Conservation (phyloP, 2,888 invertebrate genomes). For the Eristalinus sepulchralis region DNA sequence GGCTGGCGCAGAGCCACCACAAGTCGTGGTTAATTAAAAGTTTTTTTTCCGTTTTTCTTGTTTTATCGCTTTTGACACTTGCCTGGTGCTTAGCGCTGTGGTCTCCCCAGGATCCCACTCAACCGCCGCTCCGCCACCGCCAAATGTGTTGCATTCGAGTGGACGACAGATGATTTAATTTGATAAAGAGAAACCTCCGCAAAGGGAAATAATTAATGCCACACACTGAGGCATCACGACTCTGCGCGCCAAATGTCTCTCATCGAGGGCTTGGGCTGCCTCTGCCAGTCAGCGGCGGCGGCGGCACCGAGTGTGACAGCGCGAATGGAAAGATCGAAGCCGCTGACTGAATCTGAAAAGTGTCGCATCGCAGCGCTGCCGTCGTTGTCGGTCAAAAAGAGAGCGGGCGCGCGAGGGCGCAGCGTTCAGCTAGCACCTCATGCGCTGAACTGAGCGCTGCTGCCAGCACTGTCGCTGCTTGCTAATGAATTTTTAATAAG, state of each 20-base stretch:
- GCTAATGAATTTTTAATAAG: slow-evolving; percentile 72
- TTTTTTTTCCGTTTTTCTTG: slow-evolving; percentile 57
- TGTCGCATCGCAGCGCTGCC: slow-evolving; percentile 47
- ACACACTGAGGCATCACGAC: slow-evolving; percentile 69
- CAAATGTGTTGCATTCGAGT: not conserved
- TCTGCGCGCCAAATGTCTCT: not conserved
- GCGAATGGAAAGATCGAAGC: not conserved
- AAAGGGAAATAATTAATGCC: slow-evolving; percentile 66
- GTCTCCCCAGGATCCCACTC: slow-evolving; percentile 12
- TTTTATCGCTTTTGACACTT: slow-evolving; percentile 64
- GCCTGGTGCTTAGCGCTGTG: slow-evolving; percentile 34
- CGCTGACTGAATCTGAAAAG: slow-evolving; percentile 34
- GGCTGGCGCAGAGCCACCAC: slow-evolving; percentile 18
- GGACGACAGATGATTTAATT: slow-evolving; percentile 62
- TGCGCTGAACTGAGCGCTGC: slow-evolving; percentile 4
- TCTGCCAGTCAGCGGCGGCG: not conserved
- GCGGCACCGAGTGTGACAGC: not conserved
- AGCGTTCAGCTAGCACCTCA: slow-evolving; percentile 35
- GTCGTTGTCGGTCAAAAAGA: not conserved
- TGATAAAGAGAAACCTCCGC: slow-evolving; percentile 61
- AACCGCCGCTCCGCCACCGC: not conserved
- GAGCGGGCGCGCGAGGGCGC: slow-evolving; percentile 32
- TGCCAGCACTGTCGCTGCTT: slow-evolving; percentile 40
- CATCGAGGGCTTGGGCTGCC: not conserved
- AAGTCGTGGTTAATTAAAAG: slow-evolving; percentile 70